Evolutionary conservation across 2,888 invertebrate genomes (phyloP), one percentile per base, ranked within the genome.

Genomic region (Timandra comae): DNA sequence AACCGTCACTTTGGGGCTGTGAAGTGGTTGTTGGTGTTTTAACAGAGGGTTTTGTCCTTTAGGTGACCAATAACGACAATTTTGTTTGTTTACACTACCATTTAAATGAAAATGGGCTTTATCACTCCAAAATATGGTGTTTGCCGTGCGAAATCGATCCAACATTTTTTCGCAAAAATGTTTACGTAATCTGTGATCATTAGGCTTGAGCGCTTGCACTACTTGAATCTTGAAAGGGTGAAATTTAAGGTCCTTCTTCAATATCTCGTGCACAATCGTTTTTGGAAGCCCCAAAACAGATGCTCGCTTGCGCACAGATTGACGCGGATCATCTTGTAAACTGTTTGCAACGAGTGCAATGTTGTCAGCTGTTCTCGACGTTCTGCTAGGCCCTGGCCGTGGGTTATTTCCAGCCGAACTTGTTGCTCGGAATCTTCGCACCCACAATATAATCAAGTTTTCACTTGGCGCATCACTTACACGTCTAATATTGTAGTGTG

Each of bases 101-200:
- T 41, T 46, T 39, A 52, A 39, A 37, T 52, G 41, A 35, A 47
- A 49, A 35, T 88, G 35, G 84, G 47, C 44, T 33, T 49, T 46
- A 31, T 50, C 43, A 22, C 45, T 50, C 30, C 29, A 50, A 30
- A 42, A 43, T 20, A 46, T 39, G 7, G 37, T 30, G 30, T 50
- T 41, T 5, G 16, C 29, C 2, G 35, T 46, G 3, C 43, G 32
- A 39, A 46, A 47, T 29, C 35, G 43, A 30, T 38, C 22, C 29
- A 42, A 46, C 40, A 46, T 46, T 23, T 29, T 42, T 27, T 41
- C 44, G 27, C 46, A 39, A 26, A 43, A 41, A 16, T 6, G 35
- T 40, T 38, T 39, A 3, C 44, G 45, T 20, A 41, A 35, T 41
- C 30, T 33, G 27, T 27, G 35, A 38, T 50, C 39, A 33, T 33